Evolutionary conservation across 2,888 invertebrate species (phyloP).

Genomic region (Odontothrips loti): DNA sequence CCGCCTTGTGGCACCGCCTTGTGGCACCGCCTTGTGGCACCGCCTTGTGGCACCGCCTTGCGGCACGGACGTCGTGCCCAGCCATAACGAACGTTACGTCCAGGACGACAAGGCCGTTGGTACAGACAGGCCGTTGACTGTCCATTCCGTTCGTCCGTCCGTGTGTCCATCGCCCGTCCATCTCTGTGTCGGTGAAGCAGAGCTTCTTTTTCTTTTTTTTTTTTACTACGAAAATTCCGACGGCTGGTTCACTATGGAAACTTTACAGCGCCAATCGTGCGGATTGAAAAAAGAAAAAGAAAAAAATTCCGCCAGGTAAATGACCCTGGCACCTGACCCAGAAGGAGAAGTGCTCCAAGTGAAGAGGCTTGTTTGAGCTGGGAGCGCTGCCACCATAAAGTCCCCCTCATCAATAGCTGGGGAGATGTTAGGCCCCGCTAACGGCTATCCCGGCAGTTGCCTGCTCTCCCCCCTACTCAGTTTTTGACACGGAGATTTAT

Average conservation of each 20-base stretch:
- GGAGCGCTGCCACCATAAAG: background rate
- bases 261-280: too few species aligned
- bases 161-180: background rate
- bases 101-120: background rate
- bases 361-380: background rate
- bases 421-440: background rate
- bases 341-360: background rate
- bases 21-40: too few species aligned
- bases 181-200: background rate
- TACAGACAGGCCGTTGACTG: slow-evolving; percentile 9
- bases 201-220: too few species aligned
- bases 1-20: too few species aligned
- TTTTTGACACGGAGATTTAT: background rate
- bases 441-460: too few species aligned
- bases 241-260: background rate
- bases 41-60: too few species aligned
- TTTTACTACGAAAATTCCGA: background rate
- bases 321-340: background rate
- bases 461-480: too few species aligned
- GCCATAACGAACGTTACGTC: slow-evolving; percentile 19
- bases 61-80: background rate
- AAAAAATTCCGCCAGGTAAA: too few species aligned
- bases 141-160: background rate
- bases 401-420: background rate
- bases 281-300: too few species aligned